phyloP scores from a whole-genome alignment of 2,113 vertebrate genomes.

The Balaeniceps rex region DNA sequence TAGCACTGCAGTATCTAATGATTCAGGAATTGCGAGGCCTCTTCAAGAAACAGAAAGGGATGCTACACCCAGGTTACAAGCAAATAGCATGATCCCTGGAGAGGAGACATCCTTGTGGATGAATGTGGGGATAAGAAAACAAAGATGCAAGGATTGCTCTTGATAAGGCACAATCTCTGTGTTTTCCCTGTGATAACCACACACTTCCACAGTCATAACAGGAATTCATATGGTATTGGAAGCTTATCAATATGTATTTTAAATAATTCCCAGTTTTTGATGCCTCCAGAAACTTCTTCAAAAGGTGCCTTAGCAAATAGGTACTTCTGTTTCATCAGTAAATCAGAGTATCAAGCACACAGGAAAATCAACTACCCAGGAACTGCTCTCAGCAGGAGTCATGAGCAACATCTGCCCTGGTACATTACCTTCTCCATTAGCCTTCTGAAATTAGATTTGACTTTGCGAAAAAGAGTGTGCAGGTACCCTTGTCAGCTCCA shows the following conservation, averaged over 20 bases:
- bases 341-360: background rate
- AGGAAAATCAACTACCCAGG: background rate
- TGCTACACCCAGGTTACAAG: background rate
- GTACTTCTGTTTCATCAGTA: background rate
- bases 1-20: background rate
- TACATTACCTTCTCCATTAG: conserved; percentile 10
- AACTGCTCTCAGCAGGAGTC: conserved; percentile 24
- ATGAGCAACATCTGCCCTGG: background rate
- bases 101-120: background rate
- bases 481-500: conserved; percentile 26
- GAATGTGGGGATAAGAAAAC: background rate
- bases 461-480: background rate
- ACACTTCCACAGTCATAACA: background rate
- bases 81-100: background rate
- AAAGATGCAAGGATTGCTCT: background rate
- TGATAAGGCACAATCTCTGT: background rate
- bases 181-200: background rate
- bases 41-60: background rate
- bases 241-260: background rate
- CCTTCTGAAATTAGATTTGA: conserved; percentile 32
- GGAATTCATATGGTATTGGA: background rate
- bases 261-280: background rate
- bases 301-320: background rate
- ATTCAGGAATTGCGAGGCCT: background rate
- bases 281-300: background rate